These are phyloP conservation scores for Heliconius hewitsoni DNA, from an alignment of 1,140 invertebrate species.

Conservation along the genomic window DNA sequence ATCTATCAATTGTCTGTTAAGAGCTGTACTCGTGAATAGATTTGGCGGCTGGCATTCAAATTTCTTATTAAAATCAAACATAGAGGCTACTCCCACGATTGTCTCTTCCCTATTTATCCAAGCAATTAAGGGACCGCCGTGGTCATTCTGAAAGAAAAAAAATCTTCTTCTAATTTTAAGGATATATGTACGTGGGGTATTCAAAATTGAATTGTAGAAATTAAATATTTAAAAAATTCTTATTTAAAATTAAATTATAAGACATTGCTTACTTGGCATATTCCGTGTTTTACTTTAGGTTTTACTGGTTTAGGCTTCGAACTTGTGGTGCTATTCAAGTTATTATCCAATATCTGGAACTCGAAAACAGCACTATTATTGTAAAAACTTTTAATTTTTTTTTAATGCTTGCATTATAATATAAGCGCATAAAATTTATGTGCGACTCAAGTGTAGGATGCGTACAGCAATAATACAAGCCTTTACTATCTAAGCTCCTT, in stretches of 20 bases:
- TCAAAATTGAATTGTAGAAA: too few species aligned
- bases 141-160: constrained; percentile 52
- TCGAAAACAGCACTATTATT: neutral
- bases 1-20: constrained; percentile 47
- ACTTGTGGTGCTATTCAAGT: neutral
- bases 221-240: too few species aligned
- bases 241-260: neutral
- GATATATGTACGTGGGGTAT: too few species aligned
- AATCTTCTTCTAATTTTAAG: neutral
- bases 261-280: neutral
- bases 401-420: too few species aligned
- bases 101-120: constrained; percentile 42
- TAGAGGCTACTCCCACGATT: constrained; percentile 51
- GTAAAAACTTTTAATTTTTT: too few species aligned
- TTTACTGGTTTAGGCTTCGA: neutral
- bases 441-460: too few species aligned
- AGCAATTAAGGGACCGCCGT: constrained; percentile 50
- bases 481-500: too few species aligned
- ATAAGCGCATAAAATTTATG: too few species aligned
- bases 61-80: constrained; percentile 37
- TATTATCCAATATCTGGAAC: neutral
- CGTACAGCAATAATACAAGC: too few species aligned
- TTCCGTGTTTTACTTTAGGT: neutral
- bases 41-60: constrained; percentile 45
- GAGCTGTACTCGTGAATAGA: constrained; percentile 54